Evolutionary conservation across 2,113 vertebrate genomes (phyloP), one percentile per base, ranked within the genome.

Genomic region (Psilopsiagon aymara): DNA sequence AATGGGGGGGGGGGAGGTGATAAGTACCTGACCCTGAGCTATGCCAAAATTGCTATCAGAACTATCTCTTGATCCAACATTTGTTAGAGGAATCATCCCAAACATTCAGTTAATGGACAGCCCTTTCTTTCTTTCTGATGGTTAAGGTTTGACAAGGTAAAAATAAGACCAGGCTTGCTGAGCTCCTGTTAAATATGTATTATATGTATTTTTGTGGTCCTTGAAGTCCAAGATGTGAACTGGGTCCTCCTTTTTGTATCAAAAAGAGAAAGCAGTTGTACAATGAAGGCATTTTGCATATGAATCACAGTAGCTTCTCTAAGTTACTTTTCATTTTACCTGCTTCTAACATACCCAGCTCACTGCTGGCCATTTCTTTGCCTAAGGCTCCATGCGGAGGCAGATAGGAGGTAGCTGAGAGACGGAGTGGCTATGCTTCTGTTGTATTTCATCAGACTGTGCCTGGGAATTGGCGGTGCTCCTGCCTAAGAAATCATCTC

Each of bases 401-500:
- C 17, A 49, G 44, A 24, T 6, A 51, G 44, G 39, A 82, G 31
- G 86, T 11, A 67, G 59, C 31, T 44, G 62, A 90, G 63, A 81
- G 39, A 57, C 10, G 75, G 28, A 78, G 17, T 8, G 2, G 5
- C 85, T 63, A 37, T 35, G 21, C 2, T 91, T 31, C 31, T 33
- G 47, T 47, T 63, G 17, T 27, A 47, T 86, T 74, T 88, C 52
- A 66, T 80, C 82, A 85, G 33, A 71, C 39, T n/a, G 6, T 35
- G 60, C 17, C 25, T 93, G 60, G 64, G 81, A 91, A 88, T 9
- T 21, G 52, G 57, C 2, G 0, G 7, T 28, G 33, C 5, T 90
- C 39, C 69, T 83, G 51, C 31, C 62, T 81, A 18, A 86, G 66
- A 75, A 92, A 92, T 81, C 87, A 75, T 81, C 79, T 52, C 78